A percentile compares a stretch with the other conserved stretches of the same genome.
Conservation (phyloP, 1,140 invertebrate genomes). For the Caerostris darwini region DNA sequence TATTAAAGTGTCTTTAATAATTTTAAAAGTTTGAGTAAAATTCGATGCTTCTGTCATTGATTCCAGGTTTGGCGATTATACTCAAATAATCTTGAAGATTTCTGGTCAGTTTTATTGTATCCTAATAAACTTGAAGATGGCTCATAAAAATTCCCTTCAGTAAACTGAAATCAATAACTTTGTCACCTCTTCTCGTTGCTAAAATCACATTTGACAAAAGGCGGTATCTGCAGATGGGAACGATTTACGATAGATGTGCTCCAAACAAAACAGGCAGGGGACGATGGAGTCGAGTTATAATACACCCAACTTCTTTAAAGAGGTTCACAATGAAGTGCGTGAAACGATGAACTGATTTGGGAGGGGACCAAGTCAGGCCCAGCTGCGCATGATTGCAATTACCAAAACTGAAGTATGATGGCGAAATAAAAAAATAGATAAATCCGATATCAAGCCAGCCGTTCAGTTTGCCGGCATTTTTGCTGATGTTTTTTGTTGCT, state of each 20-base stretch:
- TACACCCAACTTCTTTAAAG: constrained; percentile 63
- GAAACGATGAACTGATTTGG: constrained; percentile 62
- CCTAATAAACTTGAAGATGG: not conserved
- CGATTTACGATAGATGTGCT: constrained; percentile 60
- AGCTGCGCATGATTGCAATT: constrained; percentile 70
- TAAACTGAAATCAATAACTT: constrained; percentile 65
- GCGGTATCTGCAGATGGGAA: constrained; percentile 50
- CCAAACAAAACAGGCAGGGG: constrained; percentile 64
- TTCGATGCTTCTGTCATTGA: no score
- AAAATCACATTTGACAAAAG: constrained; percentile 63
- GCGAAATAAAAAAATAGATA: constrained; percentile 48
- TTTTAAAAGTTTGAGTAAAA: no score
- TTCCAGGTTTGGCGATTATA: no score
- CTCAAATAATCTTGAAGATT: not conserved
- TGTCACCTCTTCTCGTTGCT: constrained; percentile 29
- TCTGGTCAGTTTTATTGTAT: not conserved
- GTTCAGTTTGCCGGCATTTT: constrained; percentile 64
- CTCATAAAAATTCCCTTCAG: constrained; percentile 31
- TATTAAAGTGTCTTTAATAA: no score
- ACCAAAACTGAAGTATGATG: constrained; percentile 55
- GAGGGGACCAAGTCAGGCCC: constrained; percentile 61
- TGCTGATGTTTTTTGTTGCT: constrained; percentile 57
- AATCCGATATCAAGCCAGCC: constrained; percentile 39
- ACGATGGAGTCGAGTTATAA: constrained; percentile 47
- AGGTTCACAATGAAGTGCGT: constrained; percentile 47